Evolutionary conservation across 2,113 vertebrate species (phyloP).

Genomic region (Heterochromis multidens): DNA sequence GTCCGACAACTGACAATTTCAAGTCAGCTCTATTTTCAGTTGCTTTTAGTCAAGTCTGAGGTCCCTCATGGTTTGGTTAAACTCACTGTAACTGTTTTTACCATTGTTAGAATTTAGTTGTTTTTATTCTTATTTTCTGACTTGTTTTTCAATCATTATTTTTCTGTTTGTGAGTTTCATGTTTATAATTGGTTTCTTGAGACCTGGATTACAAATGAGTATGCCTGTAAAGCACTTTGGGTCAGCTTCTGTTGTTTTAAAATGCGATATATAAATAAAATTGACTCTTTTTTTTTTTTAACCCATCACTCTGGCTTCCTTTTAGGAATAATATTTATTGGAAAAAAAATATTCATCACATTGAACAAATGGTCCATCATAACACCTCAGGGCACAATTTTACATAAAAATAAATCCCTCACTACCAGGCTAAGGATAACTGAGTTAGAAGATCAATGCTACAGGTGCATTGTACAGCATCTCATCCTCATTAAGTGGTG

Average conservation of each 20-base stretch:
- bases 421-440: background rate
- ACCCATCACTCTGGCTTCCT: background rate
- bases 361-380: background rate
- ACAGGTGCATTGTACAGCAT: background rate
- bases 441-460: background rate
- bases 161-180: background rate
- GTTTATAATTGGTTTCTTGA: background rate
- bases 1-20: too few relatives aligned
- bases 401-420: background rate
- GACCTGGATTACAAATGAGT: background rate
- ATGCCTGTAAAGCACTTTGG: background rate
- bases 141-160: too few relatives aligned
- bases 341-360: background rate
- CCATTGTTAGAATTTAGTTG: too few relatives aligned
- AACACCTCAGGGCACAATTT: background rate
- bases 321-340: background rate
- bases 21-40: too few relatives aligned
- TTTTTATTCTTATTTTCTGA: too few relatives aligned
- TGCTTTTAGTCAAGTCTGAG: too few relatives aligned
- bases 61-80: too few relatives aligned
- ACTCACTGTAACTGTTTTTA: too few relatives aligned
- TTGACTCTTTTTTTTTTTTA: background rate
- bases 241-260: background rate
- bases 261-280: background rate
- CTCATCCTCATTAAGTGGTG: background rate